Base-by-base conservation (phyloP, 2,888 invertebrate species). In the Pheosia tremula region DNA sequence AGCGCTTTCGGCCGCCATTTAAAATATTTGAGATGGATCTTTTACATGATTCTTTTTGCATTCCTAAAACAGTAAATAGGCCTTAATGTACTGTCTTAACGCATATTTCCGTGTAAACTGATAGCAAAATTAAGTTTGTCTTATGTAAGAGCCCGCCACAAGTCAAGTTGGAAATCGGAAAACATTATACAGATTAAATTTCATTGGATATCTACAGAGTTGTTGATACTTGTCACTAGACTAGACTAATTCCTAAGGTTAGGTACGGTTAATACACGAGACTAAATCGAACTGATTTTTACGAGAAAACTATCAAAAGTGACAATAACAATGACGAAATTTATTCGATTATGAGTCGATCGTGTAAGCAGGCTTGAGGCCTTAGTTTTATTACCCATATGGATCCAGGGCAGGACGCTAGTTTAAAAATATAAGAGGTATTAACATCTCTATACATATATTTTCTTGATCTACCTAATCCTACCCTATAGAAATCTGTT, bases 121-220 rank as follows among this genome's bases (percentile, higher is more conserved):
- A 49, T 10, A 38, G 58, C 43, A 72, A 64, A 65, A 57, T 65
- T 58, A 76, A 57, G 56, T 62, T 79, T 69, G 80, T 61, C 69
- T 50, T 68, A 66, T 73, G 69, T 77, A 79, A 83, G 80, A 78
- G 77, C 76, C 77, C 77, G 82, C 86, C 85, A 83, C 87, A 87
- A 88, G 88, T 85, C 87, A 87, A 86, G 86, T 84, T 82, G 84
- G 82, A 85, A 88, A 87, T 87, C 84, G 83, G 80, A 82, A 88
- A 88, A 86, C 89, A 88, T 88, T 88, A 87, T 82, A 87, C 82
- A 86, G 87, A 89, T 89, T 88, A 86, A 88, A 87, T 86, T 81
- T 69, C 57, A 58, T 8, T 37, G 69, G 78, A 83, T 66, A 58
- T 69, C 24, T 72, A 82, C 66, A 77, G 86, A 85, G 88, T 62